Evolutionary conservation across 2,888 invertebrate genomes (phyloP), one percentile per base, ranked within the genome.

Genomic region (Rhimphoctona megacephalus): DNA sequence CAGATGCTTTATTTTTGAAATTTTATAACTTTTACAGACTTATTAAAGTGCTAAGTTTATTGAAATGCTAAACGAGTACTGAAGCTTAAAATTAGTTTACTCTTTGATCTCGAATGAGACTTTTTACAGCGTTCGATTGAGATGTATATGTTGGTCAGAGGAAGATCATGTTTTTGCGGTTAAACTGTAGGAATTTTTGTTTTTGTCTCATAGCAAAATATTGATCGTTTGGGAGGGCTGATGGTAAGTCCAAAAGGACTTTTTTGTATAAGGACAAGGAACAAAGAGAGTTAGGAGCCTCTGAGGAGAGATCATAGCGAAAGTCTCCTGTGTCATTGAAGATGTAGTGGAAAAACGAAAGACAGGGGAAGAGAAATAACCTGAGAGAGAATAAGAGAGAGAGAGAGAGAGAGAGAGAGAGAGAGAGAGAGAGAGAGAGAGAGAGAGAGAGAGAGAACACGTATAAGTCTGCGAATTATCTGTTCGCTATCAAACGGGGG

Each of bases 381-480:
- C 88, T 89, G n/a, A n/a, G n/a, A n/a, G n/a, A n/a, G n/a, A n/a
- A n/a, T n/a, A n/a, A n/a, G n/a, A n/a, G n/a, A n/a, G 49, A 72
- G 33, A 14, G 30, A 43, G 30, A 14, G 33, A 33, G 33, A 7
- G 39, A 39, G 9, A 39, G 39, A 46, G 33, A 14, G 36, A 4
- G 69, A 43, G 72, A 33, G 72, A 82, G 77, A 87, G 88, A 88
- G 89, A 87, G 88, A 88, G 88, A 83, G 85, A 85, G 84, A 80
- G 76, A 80, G 83, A 67, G 83, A 82, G 7, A 7, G 39, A 9
- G 39, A 39, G 39, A 39, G 8, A 39, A 39, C 8, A 7, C n/a
- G 83, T 83, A 88, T 88, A 91, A 91, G 91, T 89, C 81, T 77
- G 83, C 81, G 87, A 88, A 87, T 88, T 88, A 87, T 88, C 82